Conservation (phyloP, 2,888 invertebrate genomes). For the Psylliodes chrysocephalus region DNA sequence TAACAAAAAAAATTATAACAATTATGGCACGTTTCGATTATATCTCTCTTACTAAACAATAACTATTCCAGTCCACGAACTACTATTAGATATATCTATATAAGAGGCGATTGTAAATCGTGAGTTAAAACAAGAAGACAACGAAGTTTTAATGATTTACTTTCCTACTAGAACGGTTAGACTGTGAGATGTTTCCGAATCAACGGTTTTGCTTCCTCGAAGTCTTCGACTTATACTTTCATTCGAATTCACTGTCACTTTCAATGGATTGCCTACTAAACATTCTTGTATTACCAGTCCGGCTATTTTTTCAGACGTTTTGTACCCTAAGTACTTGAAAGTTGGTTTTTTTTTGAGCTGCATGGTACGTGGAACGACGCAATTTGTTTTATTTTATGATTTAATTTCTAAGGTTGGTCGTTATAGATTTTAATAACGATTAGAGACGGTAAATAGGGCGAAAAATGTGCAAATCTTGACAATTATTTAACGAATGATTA, state of each 20-base stretch:
- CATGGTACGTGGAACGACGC: too few species aligned
- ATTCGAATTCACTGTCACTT: constrained; percentile 28
- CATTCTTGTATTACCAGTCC: neutral
- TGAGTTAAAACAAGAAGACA: constrained; percentile 20
- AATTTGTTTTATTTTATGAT: too few species aligned
- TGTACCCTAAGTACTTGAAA: constrained; percentile 1
- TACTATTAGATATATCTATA: constrained; percentile 13
- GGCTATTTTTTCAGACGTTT: neutral
- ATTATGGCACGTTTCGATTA: too few species aligned
- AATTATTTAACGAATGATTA: too few species aligned
- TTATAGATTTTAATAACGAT: too few species aligned
- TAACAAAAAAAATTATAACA: too few species aligned
- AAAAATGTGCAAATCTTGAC: too few species aligned
- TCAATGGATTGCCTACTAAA: constrained; percentile 17
- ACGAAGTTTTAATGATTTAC: constrained; percentile 28
- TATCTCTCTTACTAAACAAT: too few species aligned
- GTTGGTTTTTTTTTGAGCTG: too few species aligned
- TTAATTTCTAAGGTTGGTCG: too few species aligned
- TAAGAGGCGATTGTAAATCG: constrained; percentile 9
- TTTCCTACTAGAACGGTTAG: constrained; percentile 14
- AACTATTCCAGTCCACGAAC: neutral
- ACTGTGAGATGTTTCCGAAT: neutral
- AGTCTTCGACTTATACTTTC: constrained; percentile 19
- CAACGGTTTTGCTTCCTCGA: neutral
- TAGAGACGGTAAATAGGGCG: too few species aligned